Evolutionary conservation across 2,888 invertebrate species (phyloP), one percentile per base, ranked within the genome.

Genomic region (Schizaphis graminum): DNA sequence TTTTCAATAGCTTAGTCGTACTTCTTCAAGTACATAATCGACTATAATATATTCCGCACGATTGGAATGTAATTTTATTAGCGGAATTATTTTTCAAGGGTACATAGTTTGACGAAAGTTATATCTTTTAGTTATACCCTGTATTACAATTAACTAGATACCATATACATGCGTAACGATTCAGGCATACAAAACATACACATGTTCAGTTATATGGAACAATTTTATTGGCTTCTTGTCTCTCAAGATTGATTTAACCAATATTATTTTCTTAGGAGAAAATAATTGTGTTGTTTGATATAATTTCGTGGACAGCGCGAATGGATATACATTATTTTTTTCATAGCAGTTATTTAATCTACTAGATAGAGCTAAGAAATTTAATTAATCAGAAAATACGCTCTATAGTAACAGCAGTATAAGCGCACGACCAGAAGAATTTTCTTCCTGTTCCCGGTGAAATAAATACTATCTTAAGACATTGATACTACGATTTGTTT

Each of bases 201-300:
- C 21, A 35, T 35, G 77, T 77, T 77, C 77, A 77, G 77, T 77
- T 77, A 77, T 35, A 77, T 77, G 35, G 21, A 24, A 77, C 35
- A 35, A 56, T 91, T 91, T 41, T 84, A 28, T 41, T 91, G 91
- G 91, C 91, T 91, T 91, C 91, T 84, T 26, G 84, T 56, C 44
- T 56, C 10, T 86, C 11, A 85, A 84, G 26, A 91, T 84, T 77
- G 35, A 91, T 77, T 77, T 91, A 77, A 49, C 2, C 53, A 53
- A 53, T 53, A 56, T 11, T 56, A 35, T 53, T 77, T 77, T 77
- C 11, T 53, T 41, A 16, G 3, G 13, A 10, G 8, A 49, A 77
- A 91, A 91, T 77, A 91, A 84, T 41, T 61, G 13, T 28, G 61
- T 89, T 61, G 57, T 26, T 16, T 16, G 28, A 28, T 5, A 61